These are phyloP conservation scores for Lymantria monacha DNA, from an alignment of 2,888 invertebrate genomes.

Conservation along the genomic window DNA sequence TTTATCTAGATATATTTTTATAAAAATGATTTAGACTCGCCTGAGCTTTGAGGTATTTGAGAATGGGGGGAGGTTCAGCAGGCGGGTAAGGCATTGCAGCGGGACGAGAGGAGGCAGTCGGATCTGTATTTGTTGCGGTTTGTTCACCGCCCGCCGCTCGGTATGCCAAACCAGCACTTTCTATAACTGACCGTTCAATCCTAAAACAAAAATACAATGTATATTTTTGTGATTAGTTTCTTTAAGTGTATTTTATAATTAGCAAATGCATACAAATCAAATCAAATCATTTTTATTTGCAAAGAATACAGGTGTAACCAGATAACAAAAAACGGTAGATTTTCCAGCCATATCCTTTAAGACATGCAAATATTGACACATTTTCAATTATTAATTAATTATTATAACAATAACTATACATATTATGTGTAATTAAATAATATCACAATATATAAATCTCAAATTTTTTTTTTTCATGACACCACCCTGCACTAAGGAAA, in stretches of 20 bases:
- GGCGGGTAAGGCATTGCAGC: conserved; percentile 66
- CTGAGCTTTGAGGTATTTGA: conserved; percentile 72
- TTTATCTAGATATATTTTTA: too few relatives aligned
- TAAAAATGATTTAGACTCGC: conserved; percentile 16
- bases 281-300: too few relatives aligned
- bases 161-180: conserved; percentile 69
- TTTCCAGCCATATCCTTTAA: too few relatives aligned
- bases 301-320: too few relatives aligned
- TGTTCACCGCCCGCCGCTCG: conserved; percentile 66
- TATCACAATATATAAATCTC: too few relatives aligned
- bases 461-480: too few relatives aligned
- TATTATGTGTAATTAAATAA: too few relatives aligned
- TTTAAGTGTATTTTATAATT: background rate
- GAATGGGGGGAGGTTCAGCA: conserved; percentile 61
- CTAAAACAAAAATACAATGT: conserved; percentile 30
- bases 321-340: too few relatives aligned
- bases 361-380: too few relatives aligned
- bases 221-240: background rate
- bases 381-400: too few relatives aligned
- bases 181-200: conserved; percentile 70
- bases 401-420: too few relatives aligned
- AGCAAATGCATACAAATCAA: background rate
- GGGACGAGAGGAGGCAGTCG: conserved; percentile 39
- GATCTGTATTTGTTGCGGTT: conserved; percentile 31
- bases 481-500: too few relatives aligned